Evolutionary conservation across 2,888 invertebrate genomes (phyloP).

Genomic region (Eremobia ochroleuca): DNA sequence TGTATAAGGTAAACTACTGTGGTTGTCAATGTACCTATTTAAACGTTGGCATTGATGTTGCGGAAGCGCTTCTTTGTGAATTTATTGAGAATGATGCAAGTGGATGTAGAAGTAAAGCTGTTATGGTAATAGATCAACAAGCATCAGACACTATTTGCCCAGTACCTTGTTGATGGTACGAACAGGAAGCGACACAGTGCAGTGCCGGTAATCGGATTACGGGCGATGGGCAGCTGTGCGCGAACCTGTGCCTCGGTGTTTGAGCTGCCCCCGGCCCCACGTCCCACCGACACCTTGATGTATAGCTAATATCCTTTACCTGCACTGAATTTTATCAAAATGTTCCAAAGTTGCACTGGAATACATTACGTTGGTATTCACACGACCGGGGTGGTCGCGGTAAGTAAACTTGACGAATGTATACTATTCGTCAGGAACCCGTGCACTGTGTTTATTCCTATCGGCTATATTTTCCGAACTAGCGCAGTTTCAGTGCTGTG

Average conservation of each 20-base stretch:
- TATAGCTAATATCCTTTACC: slow-evolving; percentile 75
- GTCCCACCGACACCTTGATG: slow-evolving; percentile 70
- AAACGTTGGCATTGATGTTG: neutral
- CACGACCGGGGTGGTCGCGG: slow-evolving; percentile 49
- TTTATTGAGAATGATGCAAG: slow-evolving; percentile 17
- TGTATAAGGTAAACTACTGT: neutral
- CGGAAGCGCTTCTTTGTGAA: slow-evolving; percentile 4
- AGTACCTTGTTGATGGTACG: slow-evolving; percentile 60
- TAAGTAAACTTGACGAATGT: slow-evolving; percentile 68
- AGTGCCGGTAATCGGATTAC: slow-evolving; percentile 75
- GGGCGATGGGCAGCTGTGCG: slow-evolving; percentile 73
- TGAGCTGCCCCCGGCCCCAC: slow-evolving; percentile 51
- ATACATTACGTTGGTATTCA: slow-evolving; percentile 66
- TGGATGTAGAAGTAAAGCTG: slow-evolving; percentile 37
- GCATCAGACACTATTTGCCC: slow-evolving; percentile 60
- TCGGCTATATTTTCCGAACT: slow-evolving; percentile 38
- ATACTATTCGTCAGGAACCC: slow-evolving; percentile 59
- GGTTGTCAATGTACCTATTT: neutral
- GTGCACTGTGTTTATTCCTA: slow-evolving; percentile 54
- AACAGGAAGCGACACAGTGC: slow-evolving; percentile 64
- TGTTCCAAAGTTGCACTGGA: slow-evolving; percentile 62
- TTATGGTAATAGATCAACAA: slow-evolving; percentile 62
- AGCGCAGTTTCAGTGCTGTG: slow-evolving; percentile 36
- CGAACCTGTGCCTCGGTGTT: slow-evolving; percentile 63
- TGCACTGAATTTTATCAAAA: slow-evolving; percentile 68